A percentile compares a stretch with the other conserved stretches of the same genome.
phyloP scores from a whole-genome alignment of 2,797 vertebrate genomes.

The Lagorchestes hirsutus region DNA sequence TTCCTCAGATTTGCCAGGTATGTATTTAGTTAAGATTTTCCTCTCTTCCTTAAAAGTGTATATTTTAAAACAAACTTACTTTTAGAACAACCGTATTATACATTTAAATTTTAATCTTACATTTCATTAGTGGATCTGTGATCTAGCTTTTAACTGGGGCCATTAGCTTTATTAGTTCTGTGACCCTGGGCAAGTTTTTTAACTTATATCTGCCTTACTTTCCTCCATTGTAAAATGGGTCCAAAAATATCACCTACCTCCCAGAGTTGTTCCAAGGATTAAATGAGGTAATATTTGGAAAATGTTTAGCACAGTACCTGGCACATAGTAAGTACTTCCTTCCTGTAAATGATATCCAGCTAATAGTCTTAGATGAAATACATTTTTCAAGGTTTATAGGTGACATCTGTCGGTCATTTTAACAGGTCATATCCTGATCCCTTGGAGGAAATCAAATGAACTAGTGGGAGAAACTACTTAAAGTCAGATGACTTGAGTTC shows the following conservation, averaged over 20 bases:
- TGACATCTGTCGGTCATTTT: neutral
- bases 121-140: neutral
- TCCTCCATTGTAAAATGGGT: neutral
- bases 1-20: slow-evolving; percentile 96
- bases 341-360: neutral
- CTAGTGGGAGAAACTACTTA: neutral
- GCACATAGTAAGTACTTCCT: neutral
- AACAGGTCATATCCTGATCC: neutral
- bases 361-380: neutral
- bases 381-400: neutral
- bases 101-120: neutral
- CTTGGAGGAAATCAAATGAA: neutral
- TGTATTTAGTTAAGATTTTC: slow-evolving; percentile 73
- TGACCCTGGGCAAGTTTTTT: neutral
- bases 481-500: neutral
- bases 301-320: neutral
- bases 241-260: neutral
- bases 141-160: neutral
- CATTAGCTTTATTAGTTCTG: neutral
- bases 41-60: slow-evolving; percentile 42
- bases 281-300: neutral
- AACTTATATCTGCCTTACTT: neutral
- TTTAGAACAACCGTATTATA: neutral
- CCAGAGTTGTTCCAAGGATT: neutral
- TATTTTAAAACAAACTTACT: slow-evolving; percentile 41